A percentile compares a stretch with the other conserved stretches of the same genome.
Conservation (phyloP, 1,140 invertebrate species). For the Lasioglossum baleicum region DNA sequence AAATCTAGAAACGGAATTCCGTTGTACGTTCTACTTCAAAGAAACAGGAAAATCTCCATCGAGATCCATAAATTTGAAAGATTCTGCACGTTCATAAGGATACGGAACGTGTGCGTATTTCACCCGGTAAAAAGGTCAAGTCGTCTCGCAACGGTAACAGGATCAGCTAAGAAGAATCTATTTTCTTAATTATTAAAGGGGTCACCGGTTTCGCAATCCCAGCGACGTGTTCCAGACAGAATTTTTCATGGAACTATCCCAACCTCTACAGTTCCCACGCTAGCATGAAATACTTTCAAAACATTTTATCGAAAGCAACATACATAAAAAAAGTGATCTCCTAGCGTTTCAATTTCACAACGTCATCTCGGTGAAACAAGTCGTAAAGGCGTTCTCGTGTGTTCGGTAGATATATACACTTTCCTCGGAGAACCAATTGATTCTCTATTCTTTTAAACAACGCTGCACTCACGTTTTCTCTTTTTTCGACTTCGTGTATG, state of each 20-base stretch:
- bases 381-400: too few relatives aligned
- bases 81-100: not conserved
- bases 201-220: not conserved
- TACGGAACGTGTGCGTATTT: too few relatives aligned
- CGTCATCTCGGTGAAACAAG: too few relatives aligned
- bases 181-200: not conserved
- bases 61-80: not conserved
- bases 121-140: not conserved
- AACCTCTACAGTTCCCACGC: not conserved
- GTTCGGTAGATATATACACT: too few relatives aligned
- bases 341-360: too few relatives aligned
- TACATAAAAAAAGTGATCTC: too few relatives aligned
- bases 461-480: too few relatives aligned
- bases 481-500: too few relatives aligned
- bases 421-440: too few relatives aligned
- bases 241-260: not conserved
- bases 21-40: not conserved
- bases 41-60: not conserved
- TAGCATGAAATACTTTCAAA: too few relatives aligned
- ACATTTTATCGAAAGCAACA: too few relatives aligned
- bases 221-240: not conserved
- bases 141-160: not conserved
- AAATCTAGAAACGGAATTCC: not conserved
- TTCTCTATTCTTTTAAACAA: too few relatives aligned
- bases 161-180: not conserved